phyloP scores from a whole-genome alignment of 92 coral and sea anemone species.

The Siderastrea radians region DNA sequence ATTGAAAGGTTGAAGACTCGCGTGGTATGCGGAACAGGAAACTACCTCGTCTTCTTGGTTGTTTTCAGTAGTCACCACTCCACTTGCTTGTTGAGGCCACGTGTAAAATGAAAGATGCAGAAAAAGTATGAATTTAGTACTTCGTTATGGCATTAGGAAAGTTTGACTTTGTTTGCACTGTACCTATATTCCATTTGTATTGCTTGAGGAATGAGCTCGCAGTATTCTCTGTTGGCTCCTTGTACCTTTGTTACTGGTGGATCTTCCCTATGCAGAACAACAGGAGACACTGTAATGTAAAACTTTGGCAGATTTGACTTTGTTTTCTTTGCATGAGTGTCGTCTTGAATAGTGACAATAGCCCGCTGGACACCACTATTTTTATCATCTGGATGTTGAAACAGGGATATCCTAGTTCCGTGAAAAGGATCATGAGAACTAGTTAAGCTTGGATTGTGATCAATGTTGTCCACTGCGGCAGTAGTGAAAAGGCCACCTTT shows the following conservation, averaged over 20 bases:
- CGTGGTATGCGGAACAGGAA: conserved; percentile 45
- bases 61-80: conserved; percentile 11
- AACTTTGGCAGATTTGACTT: conserved; percentile 14
- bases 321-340: conserved; percentile 11
- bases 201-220: conserved; percentile 31
- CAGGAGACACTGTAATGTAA: conserved; percentile 44
- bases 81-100: neutral
- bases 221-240: conserved; percentile 34
- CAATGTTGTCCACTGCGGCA: conserved; percentile 44
- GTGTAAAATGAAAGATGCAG: neutral
- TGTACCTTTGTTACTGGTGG: conserved; percentile 35
- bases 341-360: neutral
- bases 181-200: conserved; percentile 41
- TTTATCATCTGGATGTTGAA: conserved; percentile 31
- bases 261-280: conserved; percentile 10
- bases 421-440: conserved; percentile 55
- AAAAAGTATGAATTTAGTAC: neutral
- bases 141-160: neutral
- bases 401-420: conserved; percentile 20
- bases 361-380: conserved; percentile 14
- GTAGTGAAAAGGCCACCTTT: conserved; percentile 48
- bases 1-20: conserved; percentile 28
- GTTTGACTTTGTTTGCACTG: neutral
- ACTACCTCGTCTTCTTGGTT: conserved; percentile 18
- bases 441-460: conserved; percentile 57